Percentiles rank a stretch among this genome's conserved stretches.
These are phyloP conservation scores for Atherinosoma microstoma DNA, from an alignment of 2,797 vertebrate species.

Conservation along the genomic window DNA sequence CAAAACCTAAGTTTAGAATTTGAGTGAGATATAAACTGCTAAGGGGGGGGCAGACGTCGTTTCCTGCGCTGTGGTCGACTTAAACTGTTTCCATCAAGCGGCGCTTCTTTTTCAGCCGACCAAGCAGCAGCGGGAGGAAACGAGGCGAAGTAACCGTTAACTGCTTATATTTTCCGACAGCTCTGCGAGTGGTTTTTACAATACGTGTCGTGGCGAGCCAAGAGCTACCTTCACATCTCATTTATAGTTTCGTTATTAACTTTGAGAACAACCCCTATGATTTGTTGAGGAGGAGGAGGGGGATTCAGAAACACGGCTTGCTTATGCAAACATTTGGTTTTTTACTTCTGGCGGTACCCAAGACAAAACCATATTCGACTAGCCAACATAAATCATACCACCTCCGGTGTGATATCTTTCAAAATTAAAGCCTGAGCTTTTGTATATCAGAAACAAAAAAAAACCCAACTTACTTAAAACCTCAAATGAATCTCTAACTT, in stretches of 20 bases:
- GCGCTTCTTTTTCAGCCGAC: slow-evolving; percentile 32
- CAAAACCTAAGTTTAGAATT: neutral
- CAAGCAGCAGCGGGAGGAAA: neutral
- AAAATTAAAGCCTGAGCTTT: slow-evolving; percentile 42
- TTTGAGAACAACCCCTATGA: neutral
- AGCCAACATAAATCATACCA: neutral
- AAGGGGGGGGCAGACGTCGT: slow-evolving; percentile 17
- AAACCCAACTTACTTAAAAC: too few relatives aligned
- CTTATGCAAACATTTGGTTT: neutral
- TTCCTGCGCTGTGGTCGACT: slow-evolving; percentile 49
- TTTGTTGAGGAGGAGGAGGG: accelerated
- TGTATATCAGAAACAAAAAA: neutral
- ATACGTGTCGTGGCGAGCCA: neutral
- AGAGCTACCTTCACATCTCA: neutral
- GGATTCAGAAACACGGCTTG: neutral
- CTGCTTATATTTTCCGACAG: slow-evolving; percentile 55
- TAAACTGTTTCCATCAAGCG: slow-evolving; percentile 28
- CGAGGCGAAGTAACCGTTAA: slow-evolving; percentile 19
- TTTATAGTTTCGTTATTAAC: neutral
- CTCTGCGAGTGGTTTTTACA: slow-evolving; percentile 12
- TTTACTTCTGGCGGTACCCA: slow-evolving; percentile 20
- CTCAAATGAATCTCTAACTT: too few relatives aligned
- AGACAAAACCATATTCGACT: neutral
- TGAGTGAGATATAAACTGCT: neutral
- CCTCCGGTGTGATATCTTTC: slow-evolving; percentile 41